Base-by-base conservation (phyloP, 2,113 vertebrate genomes). In the Clinocottus analis region DNA sequence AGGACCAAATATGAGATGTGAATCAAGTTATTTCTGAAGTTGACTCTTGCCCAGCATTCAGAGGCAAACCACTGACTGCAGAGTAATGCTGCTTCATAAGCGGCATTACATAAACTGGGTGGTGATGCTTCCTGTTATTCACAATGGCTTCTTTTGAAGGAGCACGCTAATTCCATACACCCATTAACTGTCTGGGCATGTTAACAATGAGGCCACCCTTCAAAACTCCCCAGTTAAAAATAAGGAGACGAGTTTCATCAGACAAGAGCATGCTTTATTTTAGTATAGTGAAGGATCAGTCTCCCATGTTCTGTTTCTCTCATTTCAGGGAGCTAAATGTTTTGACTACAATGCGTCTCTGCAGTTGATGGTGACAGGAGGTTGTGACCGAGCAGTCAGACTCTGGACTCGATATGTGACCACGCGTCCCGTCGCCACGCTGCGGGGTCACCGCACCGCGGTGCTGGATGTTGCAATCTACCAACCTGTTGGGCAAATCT, bases 321-420 rank as follows among this genome's bases (percentile, higher is more conserved):
- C 29, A 4, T 80, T 77, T 55, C 77, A 92, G 88, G 88, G 89
- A 29, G 88, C 59, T 11, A 80, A 77, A 35, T 93, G 89, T 68
- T 94, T 95, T 47, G 91, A 90, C 70, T 92, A 78, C 35, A 87
- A 61, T 27, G 85, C 76, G 9, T n/a, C 83, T 64, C 84, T 90
- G 74, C 83, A 81, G 33, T 4, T 91, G 85, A 70, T 92, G 27
- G 81, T 87, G 13, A 85, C 92, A 0, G 93, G 87, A 39, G 78
- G 77, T 1, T 12, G 85, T 55, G 89, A 89, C 39, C 3, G 19
- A 3, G 73, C 58, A 3, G 23, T 88, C 16, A 78, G 83, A 11
- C 77, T 92, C 45, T 92, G 92, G 92, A 91, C 87, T 53, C 85
- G 65, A 10, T 89, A 78, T 0, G 41, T 87, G 58, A 82, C 91